Conservation (phyloP, 1,140 invertebrate species). For the Pararge aegeria region DNA sequence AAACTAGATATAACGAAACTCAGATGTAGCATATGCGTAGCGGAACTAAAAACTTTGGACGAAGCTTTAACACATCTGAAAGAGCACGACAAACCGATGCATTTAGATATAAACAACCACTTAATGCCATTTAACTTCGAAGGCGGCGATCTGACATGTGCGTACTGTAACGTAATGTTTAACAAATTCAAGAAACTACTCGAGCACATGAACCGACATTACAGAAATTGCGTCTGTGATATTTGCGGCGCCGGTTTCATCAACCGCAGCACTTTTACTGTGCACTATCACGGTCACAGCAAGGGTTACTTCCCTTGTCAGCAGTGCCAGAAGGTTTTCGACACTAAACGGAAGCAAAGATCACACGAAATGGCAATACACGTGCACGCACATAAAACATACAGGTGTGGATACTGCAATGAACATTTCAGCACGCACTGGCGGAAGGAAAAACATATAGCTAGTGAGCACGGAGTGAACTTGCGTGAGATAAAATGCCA, state of each 20-base stretch:
- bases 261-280: conserved; percentile 16
- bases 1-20: conserved; percentile 41
- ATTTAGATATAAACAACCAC: conserved; percentile 38
- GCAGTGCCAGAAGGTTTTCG: conserved; percentile 37
- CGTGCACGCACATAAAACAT: conserved; percentile 24
- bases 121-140: conserved; percentile 41
- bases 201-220: conserved; percentile 46
- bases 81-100: conserved; percentile 28
- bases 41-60: conserved; percentile 23
- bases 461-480: conserved; percentile 30
- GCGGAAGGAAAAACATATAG: conserved; percentile 37
- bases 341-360: conserved; percentile 27
- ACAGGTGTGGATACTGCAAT: conserved; percentile 40
- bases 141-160: conserved; percentile 27
- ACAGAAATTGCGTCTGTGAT: conserved; percentile 44
- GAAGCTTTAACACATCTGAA: conserved; percentile 38
- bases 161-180: conserved; percentile 24
- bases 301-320: conserved; percentile 33
- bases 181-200: conserved; percentile 36
- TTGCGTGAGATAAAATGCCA: conserved; percentile 32
- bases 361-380: conserved; percentile 33
- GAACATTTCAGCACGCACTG: conserved; percentile 37
- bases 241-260: conserved; percentile 43
- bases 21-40: conserved; percentile 35
- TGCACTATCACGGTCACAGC: conserved; percentile 31